phyloP scores from a whole-genome alignment of 2,797 vertebrate genomes.

The Hoplostethus mediterraneus region DNA sequence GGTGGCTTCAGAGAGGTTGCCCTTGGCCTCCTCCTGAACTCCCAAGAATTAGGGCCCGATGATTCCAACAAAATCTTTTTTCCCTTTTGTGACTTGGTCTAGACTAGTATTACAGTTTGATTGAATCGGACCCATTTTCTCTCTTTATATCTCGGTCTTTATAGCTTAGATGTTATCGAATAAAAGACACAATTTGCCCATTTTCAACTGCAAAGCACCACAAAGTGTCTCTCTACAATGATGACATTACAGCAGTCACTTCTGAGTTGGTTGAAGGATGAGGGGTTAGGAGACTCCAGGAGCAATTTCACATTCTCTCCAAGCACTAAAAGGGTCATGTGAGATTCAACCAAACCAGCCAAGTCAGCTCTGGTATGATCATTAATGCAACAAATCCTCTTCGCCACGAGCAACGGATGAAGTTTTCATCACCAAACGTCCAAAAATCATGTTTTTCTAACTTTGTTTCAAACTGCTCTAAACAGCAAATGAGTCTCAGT shows the following conservation, averaged over 20 bases:
- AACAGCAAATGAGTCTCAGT: too few relatives aligned
- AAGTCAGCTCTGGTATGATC: not conserved
- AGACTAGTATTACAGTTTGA: not conserved
- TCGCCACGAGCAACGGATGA: not conserved
- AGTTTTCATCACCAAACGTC: not conserved
- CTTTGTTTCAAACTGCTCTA: too few relatives aligned
- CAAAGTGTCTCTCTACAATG: conserved; percentile 1
- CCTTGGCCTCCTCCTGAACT: conserved; percentile 28
- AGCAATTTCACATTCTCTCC: not conserved
- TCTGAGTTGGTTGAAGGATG: not conserved
- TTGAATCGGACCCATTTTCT: conserved; percentile 8
- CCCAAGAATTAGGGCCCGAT: conserved; percentile 16
- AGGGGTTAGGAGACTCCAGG: not conserved
- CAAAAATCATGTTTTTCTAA: too few relatives aligned
- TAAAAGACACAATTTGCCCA: conserved; percentile 9
- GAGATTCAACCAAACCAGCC: not conserved
- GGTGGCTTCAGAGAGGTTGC: not conserved
- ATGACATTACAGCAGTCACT: not conserved
- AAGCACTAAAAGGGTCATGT: not conserved
- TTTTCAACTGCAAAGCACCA: conserved; percentile 12
- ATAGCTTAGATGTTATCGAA: conserved; percentile 4
- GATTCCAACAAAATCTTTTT: conserved; percentile 2
- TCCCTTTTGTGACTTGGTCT: not conserved
- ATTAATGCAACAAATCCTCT: conserved; percentile 5
- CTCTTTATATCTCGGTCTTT: conserved; percentile 4